These are phyloP conservation scores for Steinernema feltiae DNA, from an alignment of 1,140 invertebrate genomes.

Conservation along the genomic window DNA sequence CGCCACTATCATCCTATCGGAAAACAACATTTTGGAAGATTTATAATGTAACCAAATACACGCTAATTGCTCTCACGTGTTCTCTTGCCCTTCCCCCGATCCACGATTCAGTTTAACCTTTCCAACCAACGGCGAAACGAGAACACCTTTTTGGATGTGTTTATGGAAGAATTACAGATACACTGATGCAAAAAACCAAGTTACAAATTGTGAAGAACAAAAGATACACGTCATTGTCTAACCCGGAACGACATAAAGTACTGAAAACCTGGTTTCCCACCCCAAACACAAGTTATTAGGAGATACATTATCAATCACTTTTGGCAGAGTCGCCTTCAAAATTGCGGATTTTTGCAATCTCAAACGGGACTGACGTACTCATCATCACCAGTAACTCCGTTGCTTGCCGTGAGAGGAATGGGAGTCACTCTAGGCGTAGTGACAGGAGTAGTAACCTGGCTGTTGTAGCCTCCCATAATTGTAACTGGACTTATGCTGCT, in stretches of 20 bases:
- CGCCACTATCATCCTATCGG: not conserved
- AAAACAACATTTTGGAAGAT: slow-evolving; percentile 12
- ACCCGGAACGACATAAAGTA: not conserved
- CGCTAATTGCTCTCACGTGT: not conserved
- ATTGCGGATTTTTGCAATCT: too few species aligned
- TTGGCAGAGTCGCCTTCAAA: not conserved
- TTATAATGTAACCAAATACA: not conserved
- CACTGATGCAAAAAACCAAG: too few species aligned
- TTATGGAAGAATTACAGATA: too few species aligned
- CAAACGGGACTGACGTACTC: not conserved
- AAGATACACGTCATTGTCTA: not conserved
- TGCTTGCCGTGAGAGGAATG: not conserved
- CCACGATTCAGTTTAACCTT: too few species aligned
- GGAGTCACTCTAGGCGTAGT: slow-evolving; percentile 24
- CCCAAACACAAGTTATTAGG: not conserved
- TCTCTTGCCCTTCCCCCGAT: too few species aligned
- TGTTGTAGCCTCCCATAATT: not conserved
- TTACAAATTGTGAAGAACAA: not conserved
- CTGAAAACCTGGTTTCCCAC: not conserved
- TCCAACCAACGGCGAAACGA: too few species aligned
- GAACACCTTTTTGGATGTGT: too few species aligned
- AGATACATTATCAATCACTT: not conserved
- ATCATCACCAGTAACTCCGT: not conserved
- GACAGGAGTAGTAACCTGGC: slow-evolving; percentile 17
- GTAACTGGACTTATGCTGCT: slow-evolving; percentile 3